Evolutionary conservation across 2,113 vertebrate species (phyloP), one percentile per base, ranked within the genome.

Genomic region (Ceyx cyanopectus): DNA sequence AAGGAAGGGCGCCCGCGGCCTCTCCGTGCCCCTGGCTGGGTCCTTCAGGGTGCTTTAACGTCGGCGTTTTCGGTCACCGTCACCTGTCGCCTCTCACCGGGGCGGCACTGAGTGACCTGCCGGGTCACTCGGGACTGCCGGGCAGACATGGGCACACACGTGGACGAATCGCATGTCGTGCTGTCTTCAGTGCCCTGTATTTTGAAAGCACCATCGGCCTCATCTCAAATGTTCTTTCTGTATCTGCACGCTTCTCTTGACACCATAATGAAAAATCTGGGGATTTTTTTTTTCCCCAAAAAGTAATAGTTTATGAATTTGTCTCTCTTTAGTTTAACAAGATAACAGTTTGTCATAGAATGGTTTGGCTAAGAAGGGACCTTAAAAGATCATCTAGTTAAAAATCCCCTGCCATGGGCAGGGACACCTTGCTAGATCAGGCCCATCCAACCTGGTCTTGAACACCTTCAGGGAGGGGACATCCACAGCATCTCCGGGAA

Each of bases 121-220:
- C 3, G 22, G 37, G 37, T 37, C 37, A 37, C 37, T 37, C 9
- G 37, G 12, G 40, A 6, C 2, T 2, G 57, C 9, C 9, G 0
- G 29, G 5, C 11, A 2, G 23, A 5, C 5, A 3, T 3, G n/a
- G n/a, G 17, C 16, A 1, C 22, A 0, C 26, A 1, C 2, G 0
- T 1, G 3, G 6, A 0, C 19, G 2, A 3, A 29, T 3, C 0
- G 5, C 1, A 9, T 18, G 56, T n/a, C 2, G 3, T 1, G 0
- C 40, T 23, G 29, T 12, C 8, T 34, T 32, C 19, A 12, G n/a
- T 5, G 20, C 4, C 7, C 4, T 1, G 2, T 54, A 0, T 21
- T 67, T n/a, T 11, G 26, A 26, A 48, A 40, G 45, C 12, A 2
- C 3, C 3, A 0, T 65, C 76, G 51, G 6, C 34, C 3, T 34